phyloP scores from a whole-genome alignment of 1,140 invertebrate genomes.

The Drosophila leontia region DNA sequence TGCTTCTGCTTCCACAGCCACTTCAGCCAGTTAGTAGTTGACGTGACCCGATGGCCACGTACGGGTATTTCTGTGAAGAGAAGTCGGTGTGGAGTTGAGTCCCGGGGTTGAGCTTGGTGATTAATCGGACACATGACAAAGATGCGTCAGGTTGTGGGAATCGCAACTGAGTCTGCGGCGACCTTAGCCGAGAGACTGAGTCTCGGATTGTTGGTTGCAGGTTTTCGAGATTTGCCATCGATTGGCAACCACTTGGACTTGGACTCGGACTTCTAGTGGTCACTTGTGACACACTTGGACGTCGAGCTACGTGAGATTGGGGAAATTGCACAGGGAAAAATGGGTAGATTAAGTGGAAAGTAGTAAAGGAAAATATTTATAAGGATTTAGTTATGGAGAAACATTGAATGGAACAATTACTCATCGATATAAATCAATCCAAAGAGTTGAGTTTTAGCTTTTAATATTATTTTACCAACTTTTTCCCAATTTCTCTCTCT shows the following conservation, averaged over 20 bases:
- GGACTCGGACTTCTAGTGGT: slow-evolving; percentile 21
- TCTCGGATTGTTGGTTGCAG: slow-evolving; percentile 55
- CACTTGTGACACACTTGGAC: slow-evolving; percentile 49
- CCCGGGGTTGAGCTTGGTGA: slow-evolving; percentile 34
- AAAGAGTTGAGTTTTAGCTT: too few species aligned
- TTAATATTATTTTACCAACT: not conserved
- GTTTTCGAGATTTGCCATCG: slow-evolving; percentile 18
- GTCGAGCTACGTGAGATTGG: slow-evolving; percentile 51
- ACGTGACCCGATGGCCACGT: slow-evolving; percentile 55
- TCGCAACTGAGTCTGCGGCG: slow-evolving; percentile 15
- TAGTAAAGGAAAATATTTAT: not conserved
- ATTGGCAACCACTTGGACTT: slow-evolving; percentile 41
- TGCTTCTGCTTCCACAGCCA: slow-evolving; percentile 4
- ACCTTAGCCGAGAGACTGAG: slow-evolving; percentile 24
- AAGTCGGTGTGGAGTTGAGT: slow-evolving; percentile 13
- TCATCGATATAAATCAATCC: too few species aligned
- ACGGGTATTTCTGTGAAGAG: slow-evolving; percentile 1
- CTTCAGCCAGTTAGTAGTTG: slow-evolving; percentile 39
- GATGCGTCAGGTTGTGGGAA: slow-evolving; percentile 56
- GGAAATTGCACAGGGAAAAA: slow-evolving; percentile 13
- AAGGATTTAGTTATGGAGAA: not conserved
- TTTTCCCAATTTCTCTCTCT: not conserved
- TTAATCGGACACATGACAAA: slow-evolving; percentile 74
- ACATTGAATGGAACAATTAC: too few species aligned
- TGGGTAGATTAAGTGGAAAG: not conserved